Percentiles rank a stretch among this genome's conserved stretches.
phyloP scores from a whole-genome alignment of 2,888 invertebrate species.

The Sipunculus nudus region DNA sequence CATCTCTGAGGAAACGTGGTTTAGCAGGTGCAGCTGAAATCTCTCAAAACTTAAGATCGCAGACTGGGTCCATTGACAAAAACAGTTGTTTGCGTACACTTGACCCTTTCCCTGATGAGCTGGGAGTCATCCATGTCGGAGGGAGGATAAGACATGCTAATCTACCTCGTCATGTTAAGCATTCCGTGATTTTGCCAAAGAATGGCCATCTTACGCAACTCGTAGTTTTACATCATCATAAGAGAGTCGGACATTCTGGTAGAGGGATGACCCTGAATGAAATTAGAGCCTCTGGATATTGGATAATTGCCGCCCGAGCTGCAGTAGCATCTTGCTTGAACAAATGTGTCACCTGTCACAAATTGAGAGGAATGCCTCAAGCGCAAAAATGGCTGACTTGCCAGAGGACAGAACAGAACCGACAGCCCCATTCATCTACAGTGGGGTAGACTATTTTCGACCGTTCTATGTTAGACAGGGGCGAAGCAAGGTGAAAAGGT shows the following conservation, averaged over 20 bases:
- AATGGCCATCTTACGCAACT: conserved; percentile 28
- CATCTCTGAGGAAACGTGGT: neutral
- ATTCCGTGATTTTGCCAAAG: conserved; percentile 41
- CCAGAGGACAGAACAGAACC: conserved; percentile 49
- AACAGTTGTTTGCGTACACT: conserved; percentile 10
- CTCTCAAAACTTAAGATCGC: neutral
- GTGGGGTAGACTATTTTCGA: conserved; percentile 59
- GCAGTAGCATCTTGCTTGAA: conserved; percentile 1
- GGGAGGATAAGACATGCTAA: conserved; percentile 31
- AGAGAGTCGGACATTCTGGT: conserved; percentile 5
- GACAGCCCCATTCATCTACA: conserved; percentile 45
- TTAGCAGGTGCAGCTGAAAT: neutral
- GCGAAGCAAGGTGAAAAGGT: conserved; percentile 47
- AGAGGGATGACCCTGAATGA: conserved; percentile 15
- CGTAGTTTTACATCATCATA: conserved; percentile 7
- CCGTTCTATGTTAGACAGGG: conserved; percentile 48
- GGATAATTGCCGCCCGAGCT: conserved; percentile 4
- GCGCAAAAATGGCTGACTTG: conserved; percentile 56
- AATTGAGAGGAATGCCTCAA: conserved; percentile 33
- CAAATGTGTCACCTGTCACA: conserved; percentile 52
- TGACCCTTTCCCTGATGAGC: conserved; percentile 30
- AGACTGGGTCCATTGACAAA: neutral
- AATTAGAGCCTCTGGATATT: conserved; percentile 12
- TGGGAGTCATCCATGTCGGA: conserved; percentile 39
- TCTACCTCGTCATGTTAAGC: conserved; percentile 17